Evolutionary conservation across 2,888 invertebrate species (phyloP), one percentile per base, ranked within the genome.

Genomic region (Xestia sexstrigata): DNA sequence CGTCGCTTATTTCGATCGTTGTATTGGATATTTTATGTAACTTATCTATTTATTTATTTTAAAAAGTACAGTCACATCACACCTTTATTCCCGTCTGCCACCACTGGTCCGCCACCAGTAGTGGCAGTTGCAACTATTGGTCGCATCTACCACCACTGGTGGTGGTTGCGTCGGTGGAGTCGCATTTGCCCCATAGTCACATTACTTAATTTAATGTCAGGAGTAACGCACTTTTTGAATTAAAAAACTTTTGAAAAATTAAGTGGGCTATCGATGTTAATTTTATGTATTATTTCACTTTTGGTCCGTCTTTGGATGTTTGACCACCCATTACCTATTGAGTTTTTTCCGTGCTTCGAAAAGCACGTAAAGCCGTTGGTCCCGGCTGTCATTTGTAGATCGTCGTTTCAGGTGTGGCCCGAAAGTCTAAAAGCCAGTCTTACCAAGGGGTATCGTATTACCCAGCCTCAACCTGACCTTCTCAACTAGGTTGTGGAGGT

Each of bases 1-100:
- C 83, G 73, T 83, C 78, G 78, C 76, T 86, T 79, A 86, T 71
- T 78, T 78, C 79, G 70, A 86, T 76, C 76, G 58, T 62, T 66
- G 20, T 71, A 78, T 82, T 80, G 70, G 67, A 78, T 78, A 79
- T 80, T 82, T 76, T 67, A 47, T 67, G 67, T 71, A 20, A 55
- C 30, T 60, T 55, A 42, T n/a, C 8, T 42, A 9, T 65, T 13
- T 39, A 39, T 62, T 62, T 9, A 35, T 35, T 35, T 60, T 1
- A 30, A 26, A 62, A 35, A 30, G 30, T 9, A 0, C 30, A 20
- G 20, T 15, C 30, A 62, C 1, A 17, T 4, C 4, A 60, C 3
- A n/a, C n/a, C n/a, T n/a, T n/a, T n/a, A n/a, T n/a, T n/a, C n/a
- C n/a, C n/a, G n/a, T n/a, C n/a, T n/a, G n/a, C n/a, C n/a, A n/a